Base-by-base conservation (phyloP, 2,113 vertebrate genomes). In the Oreocharis arfaki region DNA sequence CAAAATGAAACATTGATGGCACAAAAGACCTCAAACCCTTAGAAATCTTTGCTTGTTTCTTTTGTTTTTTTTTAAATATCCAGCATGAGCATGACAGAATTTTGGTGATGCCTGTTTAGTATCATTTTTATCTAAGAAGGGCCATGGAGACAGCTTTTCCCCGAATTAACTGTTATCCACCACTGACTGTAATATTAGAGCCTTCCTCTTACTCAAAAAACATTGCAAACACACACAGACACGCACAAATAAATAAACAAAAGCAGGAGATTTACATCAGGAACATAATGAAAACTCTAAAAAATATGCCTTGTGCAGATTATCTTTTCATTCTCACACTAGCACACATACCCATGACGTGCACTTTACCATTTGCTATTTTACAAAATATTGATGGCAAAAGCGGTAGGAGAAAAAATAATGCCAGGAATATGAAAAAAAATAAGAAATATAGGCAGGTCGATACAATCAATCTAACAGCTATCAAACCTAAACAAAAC, bases 401-500 rank as follows among this genome's bases (percentile, higher is more conserved):
- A 95, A 97, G 27, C 47, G 88, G 46, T 61, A 78, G 55, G 42
- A 93, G 32, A 76, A 95, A 95, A 97, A 84, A 86, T 75, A 95
- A 95, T 50, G 35, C n/a, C 42, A 90, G 49, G 71, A 95, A 93
- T 87, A 65, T 10, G 2, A 17, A 46, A n/a, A n/a, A 83, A 90
- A 65, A 26, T 16, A 96, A 93, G 73, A 89, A 90, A 86, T 96
- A 95, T 49, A 87, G 94, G 80, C 60, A 97, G 84, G 81, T 95
- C 97, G 96, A 97, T 97, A 95, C 64, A 95, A 96, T 96, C 96
- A 91, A 91, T 86, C 84, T 95, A 97, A 96, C 90, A 97, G 97
- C 97, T 96, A 98, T 94, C 96, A 98, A 96, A 95, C 94, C 96
- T 97, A 97, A 97, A 97, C 91, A 97, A 96, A 96, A 97, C 87